A percentile compares a stretch with the other conserved stretches of the same genome.
Evolutionary conservation across 2,888 invertebrate species (phyloP).

Genomic region (Lomographa bimaculata): DNA sequence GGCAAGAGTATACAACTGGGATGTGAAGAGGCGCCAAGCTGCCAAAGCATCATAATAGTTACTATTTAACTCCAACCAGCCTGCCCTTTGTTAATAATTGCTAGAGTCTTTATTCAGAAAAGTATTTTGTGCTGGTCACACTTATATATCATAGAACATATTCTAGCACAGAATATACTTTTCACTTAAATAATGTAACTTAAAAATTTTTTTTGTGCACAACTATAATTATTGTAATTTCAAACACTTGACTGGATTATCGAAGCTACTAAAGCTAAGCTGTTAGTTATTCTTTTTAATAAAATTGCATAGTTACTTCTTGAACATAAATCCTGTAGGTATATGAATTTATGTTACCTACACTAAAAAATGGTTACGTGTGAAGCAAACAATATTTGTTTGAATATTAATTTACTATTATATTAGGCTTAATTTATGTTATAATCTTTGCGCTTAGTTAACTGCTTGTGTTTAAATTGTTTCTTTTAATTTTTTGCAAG

Average conservation of each 20-base stretch:
- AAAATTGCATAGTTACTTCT: too few species aligned
- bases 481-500: conserved; percentile 8
- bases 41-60: conserved; percentile 70
- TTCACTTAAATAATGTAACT: too few species aligned
- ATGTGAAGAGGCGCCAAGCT: conserved; percentile 95
- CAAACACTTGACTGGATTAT: too few species aligned
- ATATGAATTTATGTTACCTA: too few species aligned
- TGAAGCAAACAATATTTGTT: not conserved
- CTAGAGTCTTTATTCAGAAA: conserved; percentile 4
- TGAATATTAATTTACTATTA: conserved; percentile 2
- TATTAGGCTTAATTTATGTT: conserved; percentile 10
- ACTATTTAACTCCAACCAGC: conserved; percentile 6
- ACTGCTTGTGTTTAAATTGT: conserved; percentile 15
- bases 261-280: too few species aligned
- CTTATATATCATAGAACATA: not conserved
- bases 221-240: not conserved
- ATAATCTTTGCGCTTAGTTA: conserved; percentile 12
- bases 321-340: too few species aligned
- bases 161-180: conserved; percentile 3
- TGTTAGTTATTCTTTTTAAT: too few species aligned
- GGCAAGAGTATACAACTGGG: conserved; percentile 99
- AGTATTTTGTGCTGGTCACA: conserved; percentile 7
- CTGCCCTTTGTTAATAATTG: not conserved
- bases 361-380: too few species aligned
- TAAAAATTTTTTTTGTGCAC: too few species aligned